Conservation (phyloP, 2,888 invertebrate genomes). For the Stenoptilia bipunctidactyla region DNA sequence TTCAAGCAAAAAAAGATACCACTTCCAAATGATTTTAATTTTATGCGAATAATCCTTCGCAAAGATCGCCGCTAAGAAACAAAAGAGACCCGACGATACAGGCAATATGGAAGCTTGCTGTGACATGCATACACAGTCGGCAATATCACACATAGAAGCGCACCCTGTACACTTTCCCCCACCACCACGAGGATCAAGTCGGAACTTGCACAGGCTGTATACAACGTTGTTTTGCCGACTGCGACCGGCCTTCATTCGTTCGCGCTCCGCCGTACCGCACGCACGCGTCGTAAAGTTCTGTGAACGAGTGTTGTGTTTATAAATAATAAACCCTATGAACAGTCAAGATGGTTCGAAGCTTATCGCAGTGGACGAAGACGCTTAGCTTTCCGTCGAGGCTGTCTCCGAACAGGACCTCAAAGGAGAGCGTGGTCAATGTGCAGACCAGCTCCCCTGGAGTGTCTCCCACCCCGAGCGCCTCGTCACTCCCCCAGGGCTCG, state of each 20-base stretch:
- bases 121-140: constrained; percentile 15
- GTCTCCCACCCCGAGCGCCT: constrained; percentile 74
- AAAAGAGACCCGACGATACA: constrained; percentile 42
- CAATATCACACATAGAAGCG: constrained; percentile 22
- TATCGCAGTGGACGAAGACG: constrained; percentile 92
- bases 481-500: constrained; percentile 70
- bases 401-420: constrained; percentile 84
- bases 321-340: constrained; percentile 36
- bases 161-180: constrained; percentile 14
- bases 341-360: constrained; percentile 85
- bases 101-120: constrained; percentile 25
- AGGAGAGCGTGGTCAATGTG: constrained; percentile 76
- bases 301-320: constrained; percentile 54
- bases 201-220: constrained; percentile 45
- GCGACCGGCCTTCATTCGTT: constrained; percentile 36
- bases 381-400: constrained; percentile 89
- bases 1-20: no score
- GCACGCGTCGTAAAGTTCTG: constrained; percentile 43
- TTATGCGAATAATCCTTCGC: no score
- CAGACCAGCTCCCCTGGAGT: constrained; percentile 66
- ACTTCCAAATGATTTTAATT: no score
- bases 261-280: constrained; percentile 38
- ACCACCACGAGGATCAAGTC: constrained; percentile 32
- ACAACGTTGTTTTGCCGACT: constrained; percentile 28
- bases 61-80: constrained; percentile 31